Percentiles rank a stretch among this genome's conserved stretches.
Conservation (phyloP, 2,113 vertebrate genomes). For the Thryonomys swinderianus region DNA sequence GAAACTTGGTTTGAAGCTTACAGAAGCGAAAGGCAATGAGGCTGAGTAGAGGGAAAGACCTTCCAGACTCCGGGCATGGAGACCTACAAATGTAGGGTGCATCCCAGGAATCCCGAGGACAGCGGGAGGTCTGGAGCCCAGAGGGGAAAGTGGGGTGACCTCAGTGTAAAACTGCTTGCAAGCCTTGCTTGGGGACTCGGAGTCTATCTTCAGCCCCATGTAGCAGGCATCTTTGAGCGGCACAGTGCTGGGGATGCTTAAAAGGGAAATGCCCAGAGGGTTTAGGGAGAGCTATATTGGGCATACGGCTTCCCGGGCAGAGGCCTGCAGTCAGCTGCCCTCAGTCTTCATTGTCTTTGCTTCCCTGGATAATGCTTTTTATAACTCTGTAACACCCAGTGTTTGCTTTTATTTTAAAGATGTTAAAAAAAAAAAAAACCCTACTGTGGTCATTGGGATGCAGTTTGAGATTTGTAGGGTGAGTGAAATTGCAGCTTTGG, state of each 20-base stretch:
- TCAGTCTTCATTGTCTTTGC: conserved; percentile 58
- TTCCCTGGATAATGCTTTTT: conserved; percentile 72
- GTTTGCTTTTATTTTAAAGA: conserved; percentile 58
- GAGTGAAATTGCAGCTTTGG: neutral
- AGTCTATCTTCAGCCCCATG: neutral
- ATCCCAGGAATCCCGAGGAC: neutral
- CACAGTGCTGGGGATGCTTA: conserved; percentile 33
- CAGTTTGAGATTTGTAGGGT: conserved; percentile 28
- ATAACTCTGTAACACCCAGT: conserved; percentile 65
- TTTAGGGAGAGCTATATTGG: conserved; percentile 66
- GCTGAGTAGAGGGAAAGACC: neutral
- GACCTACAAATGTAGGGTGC: neutral
- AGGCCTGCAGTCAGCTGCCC: conserved; percentile 70
- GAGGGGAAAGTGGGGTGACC: neutral
- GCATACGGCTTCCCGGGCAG: conserved; percentile 13
- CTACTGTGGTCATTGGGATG: conserved; percentile 36
- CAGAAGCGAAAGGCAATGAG: neutral
- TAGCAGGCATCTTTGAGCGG: neutral
- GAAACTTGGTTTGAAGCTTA: neutral
- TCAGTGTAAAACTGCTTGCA: neutral
- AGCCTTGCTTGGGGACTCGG: neutral
- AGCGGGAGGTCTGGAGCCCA: neutral
- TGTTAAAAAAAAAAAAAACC: neutral
- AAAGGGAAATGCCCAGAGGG: conserved; percentile 61
- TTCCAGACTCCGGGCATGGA: neutral